A percentile compares a stretch with the other conserved stretches of the same genome.
phyloP scores from a whole-genome alignment of 1,140 invertebrate species.

The Pararge aegeria region DNA sequence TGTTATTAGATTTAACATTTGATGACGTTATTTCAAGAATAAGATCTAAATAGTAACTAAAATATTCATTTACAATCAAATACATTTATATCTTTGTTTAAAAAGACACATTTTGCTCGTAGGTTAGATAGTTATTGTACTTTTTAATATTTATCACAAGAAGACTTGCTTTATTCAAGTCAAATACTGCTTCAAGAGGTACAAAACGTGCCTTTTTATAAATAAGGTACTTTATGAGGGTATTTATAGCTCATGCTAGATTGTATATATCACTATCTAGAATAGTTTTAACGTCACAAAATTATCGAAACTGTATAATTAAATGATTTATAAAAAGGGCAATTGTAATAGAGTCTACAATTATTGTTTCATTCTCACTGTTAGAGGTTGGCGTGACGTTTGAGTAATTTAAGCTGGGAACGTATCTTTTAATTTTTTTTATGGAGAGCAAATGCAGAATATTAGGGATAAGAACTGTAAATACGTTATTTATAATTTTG shows the following conservation, averaged over 20 bases:
- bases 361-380: neutral
- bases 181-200: constrained; percentile 44
- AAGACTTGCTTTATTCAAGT: neutral
- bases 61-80: neutral
- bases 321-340: no score
- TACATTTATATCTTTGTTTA: neutral
- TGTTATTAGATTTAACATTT: constrained; percentile 33
- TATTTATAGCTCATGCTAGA: constrained; percentile 46
- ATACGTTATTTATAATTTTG: constrained; percentile 39
- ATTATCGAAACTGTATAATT: neutral
- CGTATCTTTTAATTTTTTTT: neutral
- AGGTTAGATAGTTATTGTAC: neutral
- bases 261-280: constrained; percentile 48
- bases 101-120: neutral
- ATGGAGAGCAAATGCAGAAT: constrained; percentile 2
- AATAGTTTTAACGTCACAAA: constrained; percentile 28
- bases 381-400: neutral
- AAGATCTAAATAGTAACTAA: neutral
- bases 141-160: constrained; percentile 1
- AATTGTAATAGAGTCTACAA: neutral
- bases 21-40: neutral
- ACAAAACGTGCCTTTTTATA: constrained; percentile 67
- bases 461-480: constrained; percentile 25
- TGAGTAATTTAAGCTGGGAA: neutral
- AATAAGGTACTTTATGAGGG: constrained; percentile 53